phyloP scores from a whole-genome alignment of 2,797 vertebrate species.

The Etheostoma perlongum region DNA sequence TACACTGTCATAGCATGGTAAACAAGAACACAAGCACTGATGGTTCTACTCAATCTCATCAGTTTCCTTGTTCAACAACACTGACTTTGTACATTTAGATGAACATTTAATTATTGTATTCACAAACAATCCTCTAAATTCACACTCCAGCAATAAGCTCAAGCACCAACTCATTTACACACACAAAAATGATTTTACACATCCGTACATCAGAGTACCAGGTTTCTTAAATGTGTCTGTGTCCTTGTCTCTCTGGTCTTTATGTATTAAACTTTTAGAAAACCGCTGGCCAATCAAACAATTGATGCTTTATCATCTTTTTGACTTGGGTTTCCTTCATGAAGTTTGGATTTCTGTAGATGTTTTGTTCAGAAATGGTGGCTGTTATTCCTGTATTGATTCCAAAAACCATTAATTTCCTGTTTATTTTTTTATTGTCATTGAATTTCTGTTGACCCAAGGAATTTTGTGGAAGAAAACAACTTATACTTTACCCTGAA shows the following conservation, averaged over 20 bases:
- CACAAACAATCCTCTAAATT: constrained; percentile 2
- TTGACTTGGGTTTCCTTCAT: constrained; percentile 6
- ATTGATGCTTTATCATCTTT: neutral
- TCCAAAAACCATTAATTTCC: neutral
- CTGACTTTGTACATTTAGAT: constrained; percentile 24
- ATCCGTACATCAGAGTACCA: neutral
- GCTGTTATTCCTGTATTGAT: neutral
- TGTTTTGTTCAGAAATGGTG: neutral
- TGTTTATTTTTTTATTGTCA: neutral
- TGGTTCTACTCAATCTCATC: constrained; percentile 3
- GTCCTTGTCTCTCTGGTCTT: neutral
- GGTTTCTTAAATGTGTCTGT: neutral
- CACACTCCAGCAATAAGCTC: neutral
- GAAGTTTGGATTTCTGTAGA: neutral
- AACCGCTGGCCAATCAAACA: neutral
- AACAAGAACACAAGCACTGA: neutral
- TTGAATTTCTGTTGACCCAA: neutral
- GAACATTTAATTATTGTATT: constrained; percentile 26
- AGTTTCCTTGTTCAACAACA: constrained; percentile 37
- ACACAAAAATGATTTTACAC: neutral
- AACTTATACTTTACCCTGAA: too few species aligned
- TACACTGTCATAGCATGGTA: neutral
- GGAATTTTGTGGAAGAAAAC: neutral
- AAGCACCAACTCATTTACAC: neutral
- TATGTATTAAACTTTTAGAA: neutral